These are phyloP conservation scores for Drosophila mayaguana DNA, from an alignment of 2,888 invertebrate genomes.

Conservation along the genomic window DNA sequence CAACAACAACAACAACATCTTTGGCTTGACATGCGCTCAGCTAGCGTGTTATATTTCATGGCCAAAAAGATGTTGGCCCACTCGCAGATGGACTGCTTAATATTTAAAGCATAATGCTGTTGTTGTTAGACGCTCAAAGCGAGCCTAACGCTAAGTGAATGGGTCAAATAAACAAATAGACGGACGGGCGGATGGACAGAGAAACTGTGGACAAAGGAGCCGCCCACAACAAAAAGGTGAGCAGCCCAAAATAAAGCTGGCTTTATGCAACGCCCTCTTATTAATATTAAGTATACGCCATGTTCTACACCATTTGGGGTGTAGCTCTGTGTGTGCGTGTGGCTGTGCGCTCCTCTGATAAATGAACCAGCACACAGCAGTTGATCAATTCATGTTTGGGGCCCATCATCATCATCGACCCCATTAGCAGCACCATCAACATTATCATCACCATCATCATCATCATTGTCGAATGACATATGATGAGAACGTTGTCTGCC, in stretches of 20 bases:
- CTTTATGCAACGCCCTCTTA: slow-evolving; percentile 20
- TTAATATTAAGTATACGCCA: slow-evolving; percentile 47
- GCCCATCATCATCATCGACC: slow-evolving; percentile 7
- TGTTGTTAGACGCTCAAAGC: slow-evolving; percentile 21
- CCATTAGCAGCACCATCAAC: slow-evolving; percentile 15
- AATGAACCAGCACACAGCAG: slow-evolving; percentile 11
- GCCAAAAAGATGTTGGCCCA: slow-evolving; percentile 8
- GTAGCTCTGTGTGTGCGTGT: too few species aligned
- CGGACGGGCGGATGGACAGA: too few species aligned
- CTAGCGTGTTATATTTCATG: slow-evolving; percentile 42
- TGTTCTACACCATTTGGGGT: slow-evolving; percentile 16
- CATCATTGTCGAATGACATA: slow-evolving; percentile 1
- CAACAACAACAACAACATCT: slow-evolving; percentile 1
- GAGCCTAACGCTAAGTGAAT: neutral
- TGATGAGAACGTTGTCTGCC: slow-evolving; percentile 1
- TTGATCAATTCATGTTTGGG: slow-evolving; percentile 33
- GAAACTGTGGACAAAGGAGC: slow-evolving; percentile 1
- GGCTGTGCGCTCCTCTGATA: neutral
- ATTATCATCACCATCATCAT: neutral
- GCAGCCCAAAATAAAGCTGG: slow-evolving; percentile 22
- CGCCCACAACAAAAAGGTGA: slow-evolving; percentile 29
- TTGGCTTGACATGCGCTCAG: slow-evolving; percentile 39
- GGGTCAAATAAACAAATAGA: slow-evolving; percentile 14
- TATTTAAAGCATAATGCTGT: slow-evolving; percentile 61
- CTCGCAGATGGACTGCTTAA: slow-evolving; percentile 31